phyloP scores from a whole-genome alignment of 2,888 invertebrate species.

The Dusona sp. region DNA sequence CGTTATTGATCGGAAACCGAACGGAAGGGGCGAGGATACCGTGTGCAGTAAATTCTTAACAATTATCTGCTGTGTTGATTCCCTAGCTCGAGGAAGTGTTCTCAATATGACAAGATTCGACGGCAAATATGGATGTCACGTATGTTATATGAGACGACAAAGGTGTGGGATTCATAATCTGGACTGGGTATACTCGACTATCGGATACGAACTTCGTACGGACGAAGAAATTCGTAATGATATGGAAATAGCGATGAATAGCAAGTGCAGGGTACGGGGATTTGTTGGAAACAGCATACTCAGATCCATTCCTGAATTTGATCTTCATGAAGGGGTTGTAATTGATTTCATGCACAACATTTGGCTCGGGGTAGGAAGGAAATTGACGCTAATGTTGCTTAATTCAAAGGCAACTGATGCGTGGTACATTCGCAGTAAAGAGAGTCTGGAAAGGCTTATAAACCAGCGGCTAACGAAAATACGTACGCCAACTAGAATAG shows the following conservation, averaged over 20 bases:
- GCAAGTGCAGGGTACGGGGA: not conserved
- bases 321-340: not conserved
- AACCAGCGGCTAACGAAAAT: conserved; percentile 30
- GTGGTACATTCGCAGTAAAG: conserved; percentile 9
- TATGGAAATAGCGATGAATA: conserved; percentile 11
- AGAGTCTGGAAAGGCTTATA: not conserved
- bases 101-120: conserved; percentile 18
- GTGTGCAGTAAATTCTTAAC: conserved; percentile 24
- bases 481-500: conserved; percentile 39
- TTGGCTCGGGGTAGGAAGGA: not conserved
- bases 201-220: conserved; percentile 11
- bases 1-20: conserved; percentile 42
- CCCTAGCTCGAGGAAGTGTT: conserved; percentile 9
- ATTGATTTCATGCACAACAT: conserved; percentile 22
- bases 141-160: conserved; percentile 25
- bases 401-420: conserved; percentile 2
- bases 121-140: conserved; percentile 35
- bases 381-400: not conserved
- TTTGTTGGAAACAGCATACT: conserved; percentile 2
- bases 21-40: not conserved
- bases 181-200: conserved; percentile 6
- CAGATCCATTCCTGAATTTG: not conserved
- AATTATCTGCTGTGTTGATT: conserved; percentile 17
- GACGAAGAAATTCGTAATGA: conserved; percentile 16
- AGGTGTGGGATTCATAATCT: not conserved